Percentiles rank a stretch among this genome's conserved stretches.
phyloP scores from a whole-genome alignment of 2,888 invertebrate species.

The Anticlea derivata region DNA sequence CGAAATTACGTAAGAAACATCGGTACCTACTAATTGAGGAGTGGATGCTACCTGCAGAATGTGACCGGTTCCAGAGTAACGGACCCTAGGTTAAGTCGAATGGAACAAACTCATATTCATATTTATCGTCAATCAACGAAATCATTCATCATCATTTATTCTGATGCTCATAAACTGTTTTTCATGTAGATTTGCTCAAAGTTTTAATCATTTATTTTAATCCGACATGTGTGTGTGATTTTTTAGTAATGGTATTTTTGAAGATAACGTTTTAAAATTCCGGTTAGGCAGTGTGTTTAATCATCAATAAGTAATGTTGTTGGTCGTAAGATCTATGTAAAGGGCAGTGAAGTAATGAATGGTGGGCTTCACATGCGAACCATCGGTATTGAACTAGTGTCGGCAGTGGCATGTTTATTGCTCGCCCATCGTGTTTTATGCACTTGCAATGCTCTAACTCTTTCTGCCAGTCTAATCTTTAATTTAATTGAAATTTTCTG shows the following conservation, averaged over 20 bases:
- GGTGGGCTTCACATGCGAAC: slow-evolving; percentile 47
- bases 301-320: slow-evolving; percentile 20
- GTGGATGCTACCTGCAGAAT: slow-evolving; percentile 52
- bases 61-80: slow-evolving; percentile 65
- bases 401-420: slow-evolving; percentile 62
- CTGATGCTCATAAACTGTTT: slow-evolving; percentile 40
- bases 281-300: slow-evolving; percentile 9
- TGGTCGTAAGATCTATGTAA: slow-evolving; percentile 32
- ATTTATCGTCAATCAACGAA: slow-evolving; percentile 44
- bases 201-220: slow-evolving; percentile 13
- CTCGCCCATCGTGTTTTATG: slow-evolving; percentile 58
- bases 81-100: slow-evolving; percentile 66
- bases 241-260: background rate
- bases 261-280: slow-evolving; percentile 1
- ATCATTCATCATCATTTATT: slow-evolving; percentile 43
- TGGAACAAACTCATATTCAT: slow-evolving; percentile 61
- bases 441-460: slow-evolving; percentile 46
- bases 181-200: slow-evolving; percentile 13
- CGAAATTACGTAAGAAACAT: slow-evolving; percentile 65
- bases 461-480: slow-evolving; percentile 52
- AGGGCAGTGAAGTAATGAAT: slow-evolving; percentile 46
- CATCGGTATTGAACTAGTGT: slow-evolving; percentile 55
- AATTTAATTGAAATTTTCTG: slow-evolving; percentile 49
- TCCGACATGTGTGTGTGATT: background rate
- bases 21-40: slow-evolving; percentile 69